Base-by-base conservation (phyloP, 2,888 invertebrate species). In the Pandemis heparana region DNA sequence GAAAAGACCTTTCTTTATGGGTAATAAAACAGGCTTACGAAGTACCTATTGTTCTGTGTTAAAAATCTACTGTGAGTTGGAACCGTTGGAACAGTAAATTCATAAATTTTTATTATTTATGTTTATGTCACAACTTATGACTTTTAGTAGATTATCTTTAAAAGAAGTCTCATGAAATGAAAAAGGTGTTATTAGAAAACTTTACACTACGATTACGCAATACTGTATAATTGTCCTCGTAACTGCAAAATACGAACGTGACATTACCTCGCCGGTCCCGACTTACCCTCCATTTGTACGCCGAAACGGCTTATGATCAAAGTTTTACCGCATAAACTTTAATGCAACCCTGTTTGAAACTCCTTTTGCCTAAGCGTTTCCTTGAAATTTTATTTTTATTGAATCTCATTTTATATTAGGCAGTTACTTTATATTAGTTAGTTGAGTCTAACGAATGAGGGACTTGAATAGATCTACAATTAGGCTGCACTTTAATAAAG, bases 221-320 rank as follows among this genome's bases (percentile, higher is more conserved):
- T 53, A n/a, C 53, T 3, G n/a, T 18, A 18, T 18, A 53, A 53
- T 53, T 53, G 53, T 53, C 53, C 53, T 53, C 53, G 41, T 61
- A 23, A 41, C 41, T 41, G 16, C 18, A 41, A 41, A 39, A 61
- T 41, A 61, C 61, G 61, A 4, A 61, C 41, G 61, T 41, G 61
- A 16, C 61, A 5, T 43, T 41, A 41, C 16, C 61, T 41, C 41
- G 10, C 9, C 38, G n/a, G 60, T 32, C 39, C 61, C 43, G 23
- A 12, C 10, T 61, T 43, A 16, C 18, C 7, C 12, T 14, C 43
- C 62, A 41, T 62, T 18, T 43, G 62, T 41, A 62, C 18, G 43
- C 62, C 43, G 18, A 43, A 43, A 62, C 43, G 23, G 62, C 62
- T 62, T 43, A 62, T 43, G 62, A 43, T 18, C 62, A 18, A 62